phyloP scores from a whole-genome alignment of 2,113 vertebrate species.

The Rhinolophus ferrumequinum region DNA sequence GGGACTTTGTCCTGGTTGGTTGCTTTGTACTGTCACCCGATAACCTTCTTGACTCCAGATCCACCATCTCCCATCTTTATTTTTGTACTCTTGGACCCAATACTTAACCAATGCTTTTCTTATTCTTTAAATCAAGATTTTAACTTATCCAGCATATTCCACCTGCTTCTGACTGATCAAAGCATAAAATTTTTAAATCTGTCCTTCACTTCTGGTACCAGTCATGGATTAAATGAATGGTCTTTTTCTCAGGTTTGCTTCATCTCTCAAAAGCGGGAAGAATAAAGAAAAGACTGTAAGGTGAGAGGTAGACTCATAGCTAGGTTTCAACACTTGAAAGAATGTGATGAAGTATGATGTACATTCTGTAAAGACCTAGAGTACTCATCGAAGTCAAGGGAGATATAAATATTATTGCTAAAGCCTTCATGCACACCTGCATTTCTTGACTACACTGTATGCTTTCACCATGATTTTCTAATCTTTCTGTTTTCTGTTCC shows the following conservation, averaged over 20 bases:
- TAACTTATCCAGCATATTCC: neutral
- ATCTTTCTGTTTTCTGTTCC: neutral
- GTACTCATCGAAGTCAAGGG: neutral
- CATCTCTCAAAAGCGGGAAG: neutral
- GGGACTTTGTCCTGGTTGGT: neutral
- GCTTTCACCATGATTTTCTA: neutral
- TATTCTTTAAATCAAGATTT: neutral
- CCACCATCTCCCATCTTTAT: neutral
- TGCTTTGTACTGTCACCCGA: neutral
- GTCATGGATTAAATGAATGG: neutral
- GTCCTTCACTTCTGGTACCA: neutral
- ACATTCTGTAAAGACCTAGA: neutral
- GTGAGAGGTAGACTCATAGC: neutral
- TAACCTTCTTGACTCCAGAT: neutral
- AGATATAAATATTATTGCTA: neutral
- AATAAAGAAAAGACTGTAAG: neutral
- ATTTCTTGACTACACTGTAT: neutral
- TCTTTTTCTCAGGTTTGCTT: neutral
- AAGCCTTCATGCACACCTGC: neutral
- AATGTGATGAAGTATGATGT: too few species aligned
- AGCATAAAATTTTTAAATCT: neutral
- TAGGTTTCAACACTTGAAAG: neutral
- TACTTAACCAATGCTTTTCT: neutral
- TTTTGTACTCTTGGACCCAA: neutral
- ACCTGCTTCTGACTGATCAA: neutral